Base-by-base conservation (phyloP, 2,888 invertebrate genomes). In the Herminia tarsipennalis region DNA sequence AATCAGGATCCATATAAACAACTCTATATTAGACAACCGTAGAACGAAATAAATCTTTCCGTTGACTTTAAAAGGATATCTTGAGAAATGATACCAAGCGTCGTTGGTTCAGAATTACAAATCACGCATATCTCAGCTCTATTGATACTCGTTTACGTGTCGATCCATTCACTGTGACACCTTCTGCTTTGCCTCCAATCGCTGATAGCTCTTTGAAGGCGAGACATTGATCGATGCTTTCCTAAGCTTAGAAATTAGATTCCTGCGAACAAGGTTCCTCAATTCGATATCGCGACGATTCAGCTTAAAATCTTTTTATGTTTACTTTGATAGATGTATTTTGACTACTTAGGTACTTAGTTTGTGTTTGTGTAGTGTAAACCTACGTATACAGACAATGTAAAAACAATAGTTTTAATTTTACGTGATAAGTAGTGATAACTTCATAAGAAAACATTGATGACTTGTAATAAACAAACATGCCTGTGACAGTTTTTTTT, bases 201-300 rank as follows among this genome's bases (percentile, higher is more conserved):
- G 21, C 3, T 16, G 69, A 76, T 71, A 70, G 73, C 66, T 66
- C 76, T 78, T 77, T 81, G 78, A 82, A 75, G 66, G 47, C 12
- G 40, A 70, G 86, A 86, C 87, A 62, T 73, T 86, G 86, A 86
- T 85, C 68, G 86, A 86, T 87, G 81, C 44, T 45, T 56, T 49
- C 48, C 58, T 55, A 64, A 63, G 60, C 63, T 52, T 45, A 45
- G 51, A 58, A 66, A 68, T 64, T 54, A 57, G 58, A 65, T 61
- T 62, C 46, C 40, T 49, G 42, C 24, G 44, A 66, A 71, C 66
- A 66, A 38, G 56, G 51, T 63, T 70, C 44, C 56, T 66, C 59
- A 59, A 70, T 72, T 52, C 53, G 55, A 53, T 61, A 58, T 42
- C 40, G 45, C 17, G 36, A 45, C 47, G 45, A 44, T 30, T 29